Evolutionary conservation across 2,113 vertebrate genomes (phyloP).

Genomic region (Riparia riparia): DNA sequence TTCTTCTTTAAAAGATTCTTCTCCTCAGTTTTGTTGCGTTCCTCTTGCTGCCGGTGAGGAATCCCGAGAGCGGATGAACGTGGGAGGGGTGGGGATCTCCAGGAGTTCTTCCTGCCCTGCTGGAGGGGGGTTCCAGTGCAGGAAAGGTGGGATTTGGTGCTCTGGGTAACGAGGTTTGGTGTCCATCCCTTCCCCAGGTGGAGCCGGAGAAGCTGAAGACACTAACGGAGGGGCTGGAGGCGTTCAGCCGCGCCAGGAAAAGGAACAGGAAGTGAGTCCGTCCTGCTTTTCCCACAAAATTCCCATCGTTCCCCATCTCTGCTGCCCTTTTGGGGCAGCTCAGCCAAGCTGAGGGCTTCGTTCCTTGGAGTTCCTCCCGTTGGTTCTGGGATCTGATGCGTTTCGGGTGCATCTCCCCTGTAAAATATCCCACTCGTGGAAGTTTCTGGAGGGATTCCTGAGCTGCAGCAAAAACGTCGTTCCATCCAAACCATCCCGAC

Average conservation of each 20-base stretch:
- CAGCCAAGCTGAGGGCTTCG: not conserved
- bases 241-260: constrained; percentile 90
- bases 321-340: not conserved
- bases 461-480: not conserved
- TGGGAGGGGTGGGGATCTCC: not conserved
- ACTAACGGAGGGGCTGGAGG: constrained; percentile 96
- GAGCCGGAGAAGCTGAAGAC: constrained; percentile 96
- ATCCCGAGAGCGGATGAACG: rapidly evolving
- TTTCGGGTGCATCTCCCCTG: not conserved
- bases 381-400: not conserved
- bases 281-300: not conserved
- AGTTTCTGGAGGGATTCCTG: not conserved
- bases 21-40: not conserved
- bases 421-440: not conserved
- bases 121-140: not conserved
- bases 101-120: rapidly evolving
- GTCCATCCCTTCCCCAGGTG: constrained; percentile 84
- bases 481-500: not conserved
- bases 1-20: no score
- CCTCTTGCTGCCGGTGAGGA: not conserved
- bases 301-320: rapidly evolving
- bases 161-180: constrained; percentile 73
- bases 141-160: not conserved
- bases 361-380: not conserved
- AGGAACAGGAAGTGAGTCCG: constrained; percentile 92